A percentile compares a stretch with the other conserved stretches of the same genome.
Evolutionary conservation across 2,888 invertebrate genomes (phyloP).

Genomic region (Philereme vetulata): DNA sequence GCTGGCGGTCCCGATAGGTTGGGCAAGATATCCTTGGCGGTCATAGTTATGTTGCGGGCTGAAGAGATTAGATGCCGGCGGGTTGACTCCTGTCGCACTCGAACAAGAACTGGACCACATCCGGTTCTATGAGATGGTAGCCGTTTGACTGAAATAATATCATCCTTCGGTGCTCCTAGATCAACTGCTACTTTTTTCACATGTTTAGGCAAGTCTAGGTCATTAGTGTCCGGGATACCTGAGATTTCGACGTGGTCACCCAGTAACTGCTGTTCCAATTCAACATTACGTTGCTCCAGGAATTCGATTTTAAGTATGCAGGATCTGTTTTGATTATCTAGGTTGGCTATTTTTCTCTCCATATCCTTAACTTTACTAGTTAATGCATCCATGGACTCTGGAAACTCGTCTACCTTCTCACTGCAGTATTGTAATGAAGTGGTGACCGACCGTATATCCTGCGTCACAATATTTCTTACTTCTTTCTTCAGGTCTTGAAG

Average conservation of each 20-base stretch:
- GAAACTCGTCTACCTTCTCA: conserved; percentile 1
- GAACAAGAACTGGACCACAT: conserved; percentile 2
- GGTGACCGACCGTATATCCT: no score
- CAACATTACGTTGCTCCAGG: not conserved
- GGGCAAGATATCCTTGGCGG: conserved; percentile 4
- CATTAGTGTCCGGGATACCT: no score
- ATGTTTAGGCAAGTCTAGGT: no score
- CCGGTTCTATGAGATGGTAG: conserved; percentile 3
- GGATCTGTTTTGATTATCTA: conserved; percentile 1
- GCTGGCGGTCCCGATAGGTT: conserved; percentile 4
- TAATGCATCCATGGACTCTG: conserved; percentile 3
- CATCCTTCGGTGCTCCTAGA: not conserved
- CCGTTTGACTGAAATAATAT: not conserved
- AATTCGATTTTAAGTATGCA: no score
- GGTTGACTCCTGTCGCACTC: not conserved
- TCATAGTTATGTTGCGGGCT: not conserved
- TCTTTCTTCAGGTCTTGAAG: no score
- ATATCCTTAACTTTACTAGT: conserved; percentile 6
- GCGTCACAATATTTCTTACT: no score
- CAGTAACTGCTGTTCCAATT: conserved; percentile 1
- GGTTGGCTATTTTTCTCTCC: not conserved
- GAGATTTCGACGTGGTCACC: not conserved
- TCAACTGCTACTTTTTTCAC: no score
- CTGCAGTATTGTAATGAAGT: not conserved
- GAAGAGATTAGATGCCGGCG: conserved; percentile 5